These are phyloP conservation scores for Antedon mediterranea DNA, from an alignment of 53 echinoderm and acorn worm genomes.

Conservation along the genomic window DNA sequence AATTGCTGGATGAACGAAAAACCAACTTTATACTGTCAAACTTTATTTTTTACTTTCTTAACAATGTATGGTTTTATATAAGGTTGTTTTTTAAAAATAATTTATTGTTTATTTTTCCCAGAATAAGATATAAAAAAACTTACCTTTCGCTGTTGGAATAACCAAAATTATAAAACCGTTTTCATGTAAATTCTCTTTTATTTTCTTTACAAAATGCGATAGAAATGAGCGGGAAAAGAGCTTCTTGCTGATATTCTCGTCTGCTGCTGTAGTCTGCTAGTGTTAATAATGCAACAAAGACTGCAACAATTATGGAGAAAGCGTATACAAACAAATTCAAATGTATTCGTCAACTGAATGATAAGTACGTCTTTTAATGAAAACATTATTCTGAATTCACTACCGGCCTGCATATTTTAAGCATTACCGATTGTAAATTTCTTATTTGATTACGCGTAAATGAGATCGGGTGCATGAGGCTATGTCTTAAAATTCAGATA, in stretches of 20 bases:
- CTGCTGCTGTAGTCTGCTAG: not conserved
- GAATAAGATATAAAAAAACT: too few species aligned
- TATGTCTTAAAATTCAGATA: not conserved
- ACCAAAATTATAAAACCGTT: too few species aligned
- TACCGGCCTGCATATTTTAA: not conserved
- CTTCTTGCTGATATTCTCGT: not conserved
- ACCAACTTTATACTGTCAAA: too few species aligned
- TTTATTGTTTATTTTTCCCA: too few species aligned
- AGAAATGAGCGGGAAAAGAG: not conserved
- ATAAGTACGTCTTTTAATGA: not conserved
- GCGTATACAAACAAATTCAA: conserved; percentile 1
- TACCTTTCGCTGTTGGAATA: too few species aligned
- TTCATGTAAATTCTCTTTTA: not conserved
- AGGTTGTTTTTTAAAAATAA: too few species aligned
- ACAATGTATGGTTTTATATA: too few species aligned
- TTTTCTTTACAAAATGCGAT: not conserved
- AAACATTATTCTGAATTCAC: not conserved
- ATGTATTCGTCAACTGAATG: not conserved
- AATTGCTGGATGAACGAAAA: too few species aligned
- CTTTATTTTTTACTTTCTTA: too few species aligned
- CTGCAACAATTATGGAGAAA: conserved; percentile 1
- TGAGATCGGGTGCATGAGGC: not conserved
- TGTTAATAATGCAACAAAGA: conserved; percentile 1
- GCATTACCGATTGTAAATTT: not conserved
- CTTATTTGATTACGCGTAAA: conserved; percentile 1